Percentiles rank a stretch among this genome's conserved stretches.
These are phyloP conservation scores for Pao palembangensis DNA, from an alignment of 2,113 vertebrate species.

Conservation along the genomic window DNA sequence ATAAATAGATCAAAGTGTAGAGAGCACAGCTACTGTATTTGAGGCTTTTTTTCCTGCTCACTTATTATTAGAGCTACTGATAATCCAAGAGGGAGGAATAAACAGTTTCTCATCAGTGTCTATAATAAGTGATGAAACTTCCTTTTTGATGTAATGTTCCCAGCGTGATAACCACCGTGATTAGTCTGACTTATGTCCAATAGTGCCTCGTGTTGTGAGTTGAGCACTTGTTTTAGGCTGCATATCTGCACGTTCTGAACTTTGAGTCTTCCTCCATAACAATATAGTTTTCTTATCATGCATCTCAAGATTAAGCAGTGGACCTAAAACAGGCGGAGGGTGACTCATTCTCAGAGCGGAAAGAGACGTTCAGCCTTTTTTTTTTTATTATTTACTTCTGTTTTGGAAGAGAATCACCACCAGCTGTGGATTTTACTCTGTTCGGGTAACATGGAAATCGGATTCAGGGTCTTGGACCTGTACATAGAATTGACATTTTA, in stretches of 20 bases:
- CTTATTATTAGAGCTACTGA: too few species aligned
- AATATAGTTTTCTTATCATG: conserved; percentile 7
- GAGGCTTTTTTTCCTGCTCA: too few species aligned
- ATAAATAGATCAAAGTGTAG: too few species aligned
- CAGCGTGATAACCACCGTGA: too few species aligned
- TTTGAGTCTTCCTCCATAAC: conserved; percentile 37
- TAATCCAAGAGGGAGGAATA: too few species aligned
- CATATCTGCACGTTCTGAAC: conserved; percentile 4
- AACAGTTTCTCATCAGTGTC: too few species aligned
- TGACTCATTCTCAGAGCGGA: not conserved
- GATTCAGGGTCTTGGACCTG: not conserved
- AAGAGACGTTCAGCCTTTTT: conserved; percentile 3
- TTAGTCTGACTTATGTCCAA: not conserved
- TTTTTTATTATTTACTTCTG: not conserved
- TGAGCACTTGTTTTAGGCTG: not conserved
- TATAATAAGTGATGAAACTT: too few species aligned
- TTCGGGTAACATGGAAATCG: not conserved
- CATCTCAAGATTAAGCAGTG: not conserved
- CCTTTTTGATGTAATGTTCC: too few species aligned
- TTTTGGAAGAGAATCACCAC: not conserved
- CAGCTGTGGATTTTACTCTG: not conserved
- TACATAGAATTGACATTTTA: not conserved
- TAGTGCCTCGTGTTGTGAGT: not conserved
- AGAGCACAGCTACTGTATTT: too few species aligned
- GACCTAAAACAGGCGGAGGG: not conserved